These are phyloP conservation scores for Holacanthella duospinosa DNA, from an alignment of 2,888 invertebrate genomes.

Conservation along the genomic window DNA sequence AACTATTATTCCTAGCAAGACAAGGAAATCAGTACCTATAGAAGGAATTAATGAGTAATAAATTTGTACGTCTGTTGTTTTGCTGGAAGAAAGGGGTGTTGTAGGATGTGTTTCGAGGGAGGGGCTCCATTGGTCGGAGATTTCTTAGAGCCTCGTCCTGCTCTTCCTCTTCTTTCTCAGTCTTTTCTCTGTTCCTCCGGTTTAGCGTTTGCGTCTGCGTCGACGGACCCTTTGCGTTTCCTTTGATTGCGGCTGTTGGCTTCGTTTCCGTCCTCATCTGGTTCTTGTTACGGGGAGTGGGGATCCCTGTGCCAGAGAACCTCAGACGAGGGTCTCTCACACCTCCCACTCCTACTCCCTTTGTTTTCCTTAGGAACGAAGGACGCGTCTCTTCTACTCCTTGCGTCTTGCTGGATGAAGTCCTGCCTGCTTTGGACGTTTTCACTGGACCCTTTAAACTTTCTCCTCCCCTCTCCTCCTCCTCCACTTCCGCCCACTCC, in stretches of 20 bases:
- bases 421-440: no score
- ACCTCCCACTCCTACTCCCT: no score
- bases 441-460: no score
- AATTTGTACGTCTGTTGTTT: no score
- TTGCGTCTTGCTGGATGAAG: no score
- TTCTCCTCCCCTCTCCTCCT: no score
- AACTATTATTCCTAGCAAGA: no score
- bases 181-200: slow-evolving; percentile 4
- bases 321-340: slow-evolving; percentile 8
- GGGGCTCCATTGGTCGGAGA: slow-evolving; percentile 84
- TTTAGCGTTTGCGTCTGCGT: not conserved
- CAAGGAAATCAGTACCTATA: no score
- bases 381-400: no score
- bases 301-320: slow-evolving; percentile 34
- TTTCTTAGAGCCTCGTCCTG: slow-evolving; percentile 61
- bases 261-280: slow-evolving; percentile 43
- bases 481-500: no score
- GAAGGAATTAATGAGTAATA: no score
- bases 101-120: not conserved
- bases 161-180: slow-evolving; percentile 32
- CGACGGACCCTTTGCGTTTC: slow-evolving; percentile 57
- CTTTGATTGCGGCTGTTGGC: slow-evolving; percentile 84
- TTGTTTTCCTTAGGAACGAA: no score
- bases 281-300: slow-evolving; percentile 7
- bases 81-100: not conserved